Percentiles rank a stretch among this genome's conserved stretches.
Conservation (phyloP, 1,140 invertebrate species). For the Brachionus rubens region DNA sequence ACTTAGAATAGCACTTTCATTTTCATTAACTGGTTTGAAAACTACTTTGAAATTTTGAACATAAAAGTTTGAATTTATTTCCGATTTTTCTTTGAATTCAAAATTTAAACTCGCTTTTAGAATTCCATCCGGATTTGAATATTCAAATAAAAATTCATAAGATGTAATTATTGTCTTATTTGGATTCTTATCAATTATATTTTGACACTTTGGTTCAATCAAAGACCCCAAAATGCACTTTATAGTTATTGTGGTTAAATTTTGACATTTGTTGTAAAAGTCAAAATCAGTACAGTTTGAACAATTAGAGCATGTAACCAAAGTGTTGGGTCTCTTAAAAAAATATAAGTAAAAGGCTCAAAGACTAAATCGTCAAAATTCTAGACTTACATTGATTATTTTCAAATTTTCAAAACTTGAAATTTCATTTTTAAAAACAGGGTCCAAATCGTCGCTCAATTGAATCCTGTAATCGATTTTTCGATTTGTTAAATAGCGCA, state of each 20-base stretch:
- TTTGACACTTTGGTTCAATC: not conserved
- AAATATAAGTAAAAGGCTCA: not conserved
- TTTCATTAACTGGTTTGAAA: no score
- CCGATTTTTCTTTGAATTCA: slow-evolving; percentile 11
- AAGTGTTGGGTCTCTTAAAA: not conserved
- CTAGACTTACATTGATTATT: not conserved
- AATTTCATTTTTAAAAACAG: not conserved
- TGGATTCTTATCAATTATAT: not conserved
- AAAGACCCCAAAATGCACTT: not conserved
- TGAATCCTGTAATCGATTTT: not conserved
- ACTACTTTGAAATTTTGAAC: no score
- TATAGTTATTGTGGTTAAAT: not conserved
- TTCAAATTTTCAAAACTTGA: not conserved
- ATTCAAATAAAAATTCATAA: not conserved
- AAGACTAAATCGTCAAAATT: not conserved
- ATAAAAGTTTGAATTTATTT: no score
- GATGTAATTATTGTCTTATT: not conserved
- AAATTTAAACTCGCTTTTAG: not conserved
- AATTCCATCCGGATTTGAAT: not conserved
- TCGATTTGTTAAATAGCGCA: not conserved
- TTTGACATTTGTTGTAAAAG: no score
- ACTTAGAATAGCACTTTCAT: not conserved
- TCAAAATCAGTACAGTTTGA: not conserved
- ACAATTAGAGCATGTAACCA: not conserved
- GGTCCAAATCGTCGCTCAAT: not conserved